These are phyloP conservation scores for Dipus sagitta DNA, from an alignment of 2,797 vertebrate genomes.

Conservation along the genomic window DNA sequence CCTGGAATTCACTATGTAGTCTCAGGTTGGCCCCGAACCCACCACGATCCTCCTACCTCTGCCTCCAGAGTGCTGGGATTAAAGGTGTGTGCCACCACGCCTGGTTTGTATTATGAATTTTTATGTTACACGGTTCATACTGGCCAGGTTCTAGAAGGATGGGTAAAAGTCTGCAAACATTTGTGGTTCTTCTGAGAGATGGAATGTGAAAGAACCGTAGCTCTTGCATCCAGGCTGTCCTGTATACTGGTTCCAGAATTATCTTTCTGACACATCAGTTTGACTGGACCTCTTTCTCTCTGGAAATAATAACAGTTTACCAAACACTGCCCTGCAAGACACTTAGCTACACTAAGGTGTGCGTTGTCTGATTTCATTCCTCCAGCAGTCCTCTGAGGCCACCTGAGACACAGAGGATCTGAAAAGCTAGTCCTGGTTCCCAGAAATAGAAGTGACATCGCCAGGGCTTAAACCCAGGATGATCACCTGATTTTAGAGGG, in stretches of 20 bases:
- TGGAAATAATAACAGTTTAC: neutral
- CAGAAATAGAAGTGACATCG: neutral
- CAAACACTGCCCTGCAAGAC: neutral
- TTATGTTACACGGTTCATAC: neutral
- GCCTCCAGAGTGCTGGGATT: too few species aligned
- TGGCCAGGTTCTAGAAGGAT: neutral
- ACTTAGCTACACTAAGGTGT: neutral
- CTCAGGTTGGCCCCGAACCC: too few species aligned
- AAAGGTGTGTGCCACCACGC: too few species aligned
- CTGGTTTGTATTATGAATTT: neutral
- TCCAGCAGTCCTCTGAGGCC: neutral
- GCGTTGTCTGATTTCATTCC: neutral
- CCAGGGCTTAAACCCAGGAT: neutral
- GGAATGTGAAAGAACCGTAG: neutral
- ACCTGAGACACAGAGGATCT: neutral
- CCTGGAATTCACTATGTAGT: too few species aligned
- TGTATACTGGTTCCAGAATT: neutral
- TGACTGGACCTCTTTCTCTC: neutral
- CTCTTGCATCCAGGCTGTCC: neutral
- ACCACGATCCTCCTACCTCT: too few species aligned
- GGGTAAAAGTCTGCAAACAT: constrained; percentile 8
- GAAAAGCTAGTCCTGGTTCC: neutral
- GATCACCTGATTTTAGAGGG: neutral
- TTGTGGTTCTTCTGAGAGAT: neutral
- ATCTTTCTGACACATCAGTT: neutral